Base-by-base conservation (phyloP, 1,140 invertebrate genomes). In the Anastatus disparis region DNA sequence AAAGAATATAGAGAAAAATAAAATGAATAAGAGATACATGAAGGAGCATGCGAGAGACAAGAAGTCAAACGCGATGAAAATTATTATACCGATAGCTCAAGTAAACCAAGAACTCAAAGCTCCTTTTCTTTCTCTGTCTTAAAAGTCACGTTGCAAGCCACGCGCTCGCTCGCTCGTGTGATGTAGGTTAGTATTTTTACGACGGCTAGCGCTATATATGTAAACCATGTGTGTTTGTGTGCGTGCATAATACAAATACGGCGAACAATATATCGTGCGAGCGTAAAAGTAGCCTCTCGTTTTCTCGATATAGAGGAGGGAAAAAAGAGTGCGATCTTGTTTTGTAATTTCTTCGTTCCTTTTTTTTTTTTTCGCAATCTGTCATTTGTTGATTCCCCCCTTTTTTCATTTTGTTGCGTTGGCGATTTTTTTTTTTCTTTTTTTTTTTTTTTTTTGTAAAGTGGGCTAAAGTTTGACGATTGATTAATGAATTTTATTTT, bases 141-240 rank as follows among this genome's bases (percentile, higher is more conserved):
- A n/a, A n/a, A n/a, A 82, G 84, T 84, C 84, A 85, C 84, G 84
- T 85, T 85, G 84, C 77, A 66, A 46, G 81, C 78, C 84, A 85
- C 84, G 84, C 81, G 81, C 67, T 79, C 64, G 66, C 13, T 17
- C 24, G 27, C 50, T 35, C 22, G 38, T 44, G 35, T 72, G 76
- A 84, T 82, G 78, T 84, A 80, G 81, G 83, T 82, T 84, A 84
- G 76, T 73, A 75, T 79, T 77, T 79, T 79, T 79, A 74, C 72
- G 65, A 35, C 65, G 29, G 40, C 12, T 3, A 3, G 24, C 24
- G 7, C 17, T n/a, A n/a, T n/a, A n/a, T n/a, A n/a, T n/a, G n/a
- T n/a, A n/a, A n/a, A n/a, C n/a, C n/a, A n/a, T n/a, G n/a, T n/a
- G n/a, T n/a, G n/a, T n/a, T n/a, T n/a, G n/a, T n/a, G n/a, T n/a